These are phyloP conservation scores for Lerista edwardsae DNA, from an alignment of 2,797 vertebrate species.

Conservation along the genomic window DNA sequence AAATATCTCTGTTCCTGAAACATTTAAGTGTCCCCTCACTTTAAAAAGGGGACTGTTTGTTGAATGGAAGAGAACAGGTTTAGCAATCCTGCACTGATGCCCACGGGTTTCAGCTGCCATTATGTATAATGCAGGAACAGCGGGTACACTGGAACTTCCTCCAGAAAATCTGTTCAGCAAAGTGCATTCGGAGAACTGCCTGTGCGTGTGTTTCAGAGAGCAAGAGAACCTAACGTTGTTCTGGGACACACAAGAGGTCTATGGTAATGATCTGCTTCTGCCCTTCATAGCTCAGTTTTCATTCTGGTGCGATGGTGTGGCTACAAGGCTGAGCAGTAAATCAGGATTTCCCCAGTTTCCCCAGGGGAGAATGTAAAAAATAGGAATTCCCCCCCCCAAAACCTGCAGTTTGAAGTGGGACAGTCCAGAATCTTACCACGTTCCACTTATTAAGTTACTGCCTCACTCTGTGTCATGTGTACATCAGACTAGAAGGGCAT, in stretches of 20 bases:
- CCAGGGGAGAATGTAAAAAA: not conserved
- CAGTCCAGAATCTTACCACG: no score
- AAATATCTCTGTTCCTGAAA: not conserved
- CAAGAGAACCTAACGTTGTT: not conserved
- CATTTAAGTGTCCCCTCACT: fast-evolving
- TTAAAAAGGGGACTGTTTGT: not conserved
- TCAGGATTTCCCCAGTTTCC: no score
- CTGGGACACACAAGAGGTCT: not conserved
- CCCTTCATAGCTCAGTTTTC: not conserved
- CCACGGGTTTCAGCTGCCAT: not conserved
- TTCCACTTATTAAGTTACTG: no score
- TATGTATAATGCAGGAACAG: fast-evolving
- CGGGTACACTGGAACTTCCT: not conserved
- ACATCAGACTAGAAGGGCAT: no score
- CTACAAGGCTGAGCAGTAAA: no score
- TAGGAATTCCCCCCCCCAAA: not conserved
- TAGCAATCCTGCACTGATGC: not conserved
- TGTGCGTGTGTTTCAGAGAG: not conserved
- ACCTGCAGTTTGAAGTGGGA: no score
- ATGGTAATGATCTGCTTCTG: not conserved
- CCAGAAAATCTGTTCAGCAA: slow-evolving; percentile 15
- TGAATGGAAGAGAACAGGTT: not conserved
- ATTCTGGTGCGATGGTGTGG: no score
- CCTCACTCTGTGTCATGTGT: no score
- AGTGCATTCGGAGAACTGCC: not conserved